Percentiles rank a stretch among this genome's conserved stretches.
Conservation (phyloP, 2,113 vertebrate species). For the Zosterops hypoxanthus region DNA sequence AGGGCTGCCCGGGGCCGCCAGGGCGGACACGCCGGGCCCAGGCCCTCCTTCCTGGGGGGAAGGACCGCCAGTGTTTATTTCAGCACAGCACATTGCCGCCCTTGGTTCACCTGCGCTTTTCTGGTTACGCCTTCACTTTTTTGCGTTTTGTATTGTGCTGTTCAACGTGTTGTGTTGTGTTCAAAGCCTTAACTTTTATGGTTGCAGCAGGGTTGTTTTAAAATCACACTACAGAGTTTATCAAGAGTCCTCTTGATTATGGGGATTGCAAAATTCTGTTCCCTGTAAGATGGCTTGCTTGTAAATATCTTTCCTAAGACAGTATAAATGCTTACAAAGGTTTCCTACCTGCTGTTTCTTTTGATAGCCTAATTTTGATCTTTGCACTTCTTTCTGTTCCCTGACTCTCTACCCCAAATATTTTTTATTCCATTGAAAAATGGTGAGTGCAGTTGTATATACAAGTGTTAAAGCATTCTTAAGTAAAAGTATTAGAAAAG, state of each 20-base stretch:
- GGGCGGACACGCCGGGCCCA: fast-evolving
- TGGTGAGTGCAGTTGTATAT: neutral
- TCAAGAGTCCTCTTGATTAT: neutral
- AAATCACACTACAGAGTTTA: neutral
- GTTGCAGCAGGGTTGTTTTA: neutral
- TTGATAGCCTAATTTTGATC: neutral
- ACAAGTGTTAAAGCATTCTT: neutral
- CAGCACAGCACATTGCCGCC: fast-evolving
- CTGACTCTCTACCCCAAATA: fast-evolving
- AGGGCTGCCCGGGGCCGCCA: neutral
- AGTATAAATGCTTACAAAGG: neutral
- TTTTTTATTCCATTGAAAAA: neutral
- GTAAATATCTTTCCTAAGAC: neutral
- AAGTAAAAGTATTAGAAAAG: neutral
- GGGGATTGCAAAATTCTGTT: neutral
- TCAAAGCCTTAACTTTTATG: neutral
- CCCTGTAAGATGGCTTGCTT: neutral
- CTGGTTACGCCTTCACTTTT: neutral
- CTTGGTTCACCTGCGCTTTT: neutral
- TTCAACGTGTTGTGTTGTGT: neutral
- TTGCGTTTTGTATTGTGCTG: too few species aligned
- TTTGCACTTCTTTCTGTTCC: neutral
- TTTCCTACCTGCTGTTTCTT: neutral
- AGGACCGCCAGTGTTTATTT: fast-evolving
- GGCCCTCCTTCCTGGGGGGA: fast-evolving